Base-by-base conservation (phyloP, 2,888 invertebrate species). In the Synanthedon formicaeformis region DNA sequence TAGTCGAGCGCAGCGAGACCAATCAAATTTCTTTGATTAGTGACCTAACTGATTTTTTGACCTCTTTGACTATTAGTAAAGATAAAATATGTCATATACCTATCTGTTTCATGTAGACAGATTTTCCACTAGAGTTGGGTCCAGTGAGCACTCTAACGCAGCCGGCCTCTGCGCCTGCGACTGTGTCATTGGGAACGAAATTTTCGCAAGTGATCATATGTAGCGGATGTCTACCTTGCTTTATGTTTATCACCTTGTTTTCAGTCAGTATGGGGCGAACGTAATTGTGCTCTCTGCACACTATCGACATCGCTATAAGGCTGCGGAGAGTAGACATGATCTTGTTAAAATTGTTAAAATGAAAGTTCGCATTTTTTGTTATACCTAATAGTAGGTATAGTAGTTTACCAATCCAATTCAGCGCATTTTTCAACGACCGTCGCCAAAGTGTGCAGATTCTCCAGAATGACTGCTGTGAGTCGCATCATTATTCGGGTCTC, bases 111-210 rank as follows among this genome's bases (percentile, higher is more conserved):
- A 98, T 87, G 75, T 95, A 98, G 34, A 97, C 91, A 56, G 95
- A 97, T 79, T 98, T 98, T 2, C 98, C 98, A 67, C 95, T 94
- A 1, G 95, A 92, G 77, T 97, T 98, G 0, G 97, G 95, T 1
- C 97, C 97, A 0, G 95, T 96, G 5, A 97, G 81, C 51, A 98
- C 89, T 71, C 94, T 94, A 23, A 97, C 89, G 11, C 84, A 77
- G 13, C 90, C 90, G 6, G 83, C 78, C 0, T 79, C 69, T 0
- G 74, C 73, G 5, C 91, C 90, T 53, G 93, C 93, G 55, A 78
- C 70, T 6, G 90, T 89, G 66, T 93, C 91, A 72, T 96, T 96
- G 0, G 94, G 89, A 3, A 96, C 93, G 70, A 92, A 94, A 58
- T 87, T 88, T 53, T 90, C 84, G 45, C 89, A 87, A 23, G 90